Evolutionary conservation across 2,888 invertebrate genomes (phyloP), one percentile per base, ranked within the genome.

Genomic region (Megastigmus dorsalis): DNA sequence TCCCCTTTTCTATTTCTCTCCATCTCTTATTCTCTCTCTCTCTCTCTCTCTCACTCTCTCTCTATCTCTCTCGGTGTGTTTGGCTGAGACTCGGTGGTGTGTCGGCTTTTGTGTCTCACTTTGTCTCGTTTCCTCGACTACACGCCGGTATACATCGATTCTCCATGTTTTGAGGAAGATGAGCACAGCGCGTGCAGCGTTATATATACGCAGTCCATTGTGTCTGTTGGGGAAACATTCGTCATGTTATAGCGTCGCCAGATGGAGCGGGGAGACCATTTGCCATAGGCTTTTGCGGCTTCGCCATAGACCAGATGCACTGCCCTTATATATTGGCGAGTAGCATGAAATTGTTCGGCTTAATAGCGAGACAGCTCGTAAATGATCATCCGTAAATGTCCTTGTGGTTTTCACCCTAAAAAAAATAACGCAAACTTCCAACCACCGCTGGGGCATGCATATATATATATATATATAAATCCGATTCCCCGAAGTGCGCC

Each of bases 221-320:
- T 62, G 74, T 79, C 78, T 74, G 68, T 52, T 62, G 79, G n/a
- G 76, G 77, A 71, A 72, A 72, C 83, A 82, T 84, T 80, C 80
- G 81, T 85, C 84, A 84, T 84, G 77, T 81, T 48, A 15, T 43
- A 79, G 75, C 77, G 75, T 79, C 78, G 82, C 77, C 83, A 82
- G 82, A 84, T 81, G 84, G 81, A 80, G 67, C 79, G 43, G 30
- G n/a, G n/a, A n/a, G 57, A 77, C 79, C 80, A 80, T 81, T 82
- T 81, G 79, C 74, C 78, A n/a, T n/a, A 70, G 74, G 48, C 10
- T 41, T n/a, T n/a, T 66, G 55, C 55, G 55, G 55, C 75, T 76
- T 67, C 28, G n/a, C n/a, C 65, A 67, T 74, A 48, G 69, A 77
- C 82, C 82, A 84, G 82, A 83, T 84, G 83, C 80, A 76, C 33